Evolutionary conservation across 2,888 invertebrate genomes (phyloP).

Genomic region (Oscheius myriophilus): DNA sequence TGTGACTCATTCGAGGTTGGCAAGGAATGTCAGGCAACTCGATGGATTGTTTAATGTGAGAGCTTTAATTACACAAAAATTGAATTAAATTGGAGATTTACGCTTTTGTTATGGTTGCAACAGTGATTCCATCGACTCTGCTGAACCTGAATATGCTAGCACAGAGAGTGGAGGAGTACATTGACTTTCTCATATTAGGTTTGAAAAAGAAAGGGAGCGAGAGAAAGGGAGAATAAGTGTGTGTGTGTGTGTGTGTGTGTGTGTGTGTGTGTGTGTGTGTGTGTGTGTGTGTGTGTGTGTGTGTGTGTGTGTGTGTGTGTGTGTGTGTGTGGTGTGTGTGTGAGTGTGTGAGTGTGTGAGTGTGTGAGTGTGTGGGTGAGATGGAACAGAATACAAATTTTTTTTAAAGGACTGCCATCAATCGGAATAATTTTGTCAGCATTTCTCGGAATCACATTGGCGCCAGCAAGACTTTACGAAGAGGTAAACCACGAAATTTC

Average conservation of each 20-base stretch:
- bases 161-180: constrained; percentile 26
- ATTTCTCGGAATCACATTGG: constrained; percentile 48
- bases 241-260: too few relatives aligned
- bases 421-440: constrained; percentile 18
- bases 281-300: too few relatives aligned
- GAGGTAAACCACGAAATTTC: constrained; percentile 57
- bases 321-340: too few relatives aligned
- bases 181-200: constrained; percentile 24
- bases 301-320: too few relatives aligned
- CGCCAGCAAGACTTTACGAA: constrained; percentile 49
- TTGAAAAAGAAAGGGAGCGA: not conserved
- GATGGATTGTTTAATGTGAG: constrained; percentile 15
- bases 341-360: too few relatives aligned
- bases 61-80: not conserved
- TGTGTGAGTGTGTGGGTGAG: too few relatives aligned
- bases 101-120: constrained; percentile 27
- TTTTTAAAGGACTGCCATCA: constrained; percentile 5
- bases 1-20: constrained; percentile 8
- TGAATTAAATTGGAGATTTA: constrained; percentile 4
- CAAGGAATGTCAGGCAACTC: constrained; percentile 8
- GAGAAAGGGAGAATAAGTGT: too few relatives aligned
- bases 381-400: too few relatives aligned
- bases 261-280: too few relatives aligned
- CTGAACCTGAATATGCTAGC: constrained; percentile 28
- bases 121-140: constrained; percentile 26